Evolutionary conservation across 1,140 invertebrate genomes (phyloP), one percentile per base, ranked within the genome.

Genomic region (Mylabris phalerata): DNA sequence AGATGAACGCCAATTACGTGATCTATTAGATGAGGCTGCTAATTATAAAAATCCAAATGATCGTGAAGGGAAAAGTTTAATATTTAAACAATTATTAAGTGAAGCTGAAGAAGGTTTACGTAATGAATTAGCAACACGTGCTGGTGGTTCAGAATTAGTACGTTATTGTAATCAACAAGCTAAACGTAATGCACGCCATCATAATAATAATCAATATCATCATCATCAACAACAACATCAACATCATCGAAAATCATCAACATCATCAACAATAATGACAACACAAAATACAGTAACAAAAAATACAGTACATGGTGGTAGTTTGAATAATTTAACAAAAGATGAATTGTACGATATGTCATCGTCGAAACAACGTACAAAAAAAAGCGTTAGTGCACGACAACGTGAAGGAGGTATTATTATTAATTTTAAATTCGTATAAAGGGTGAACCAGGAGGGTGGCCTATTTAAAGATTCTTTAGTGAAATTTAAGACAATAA

Each of bases 41-140:
- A 84, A 79, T 48, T 90, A 89, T 73, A 88, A 88, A 73, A 80
- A 82, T 67, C 86, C 86, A 42, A 87, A 86, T 77, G 86, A 89
- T 72, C 77, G 85, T 54, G 85, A 87, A 73, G 85, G 85, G 65
- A 87, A 88, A 74, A 88, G 85, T 66, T 79, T 68, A 52, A 52
- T 52, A 25, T 9, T 42, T 52, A 43, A 52, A 52, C 11, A 52
- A 42, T 10, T 11, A 42, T 71, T 85, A 45, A 76, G 78, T 68
- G 76, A 81, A 68, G 81, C 77, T 9, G 81, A 83, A 69, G 80
- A 81, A n/a, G 79, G 82, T 59, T 78, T 82, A 67, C 62, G 69
- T 11, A 73, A 72, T 25, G 64, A 65, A 7, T 44, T 70, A 11
- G 73, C 73, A 0, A 66, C 68, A 9, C 71, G 66, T 26, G 72